Base-by-base conservation (phyloP, 2,888 invertebrate genomes). In the Hydroisotoma schaefferi region DNA sequence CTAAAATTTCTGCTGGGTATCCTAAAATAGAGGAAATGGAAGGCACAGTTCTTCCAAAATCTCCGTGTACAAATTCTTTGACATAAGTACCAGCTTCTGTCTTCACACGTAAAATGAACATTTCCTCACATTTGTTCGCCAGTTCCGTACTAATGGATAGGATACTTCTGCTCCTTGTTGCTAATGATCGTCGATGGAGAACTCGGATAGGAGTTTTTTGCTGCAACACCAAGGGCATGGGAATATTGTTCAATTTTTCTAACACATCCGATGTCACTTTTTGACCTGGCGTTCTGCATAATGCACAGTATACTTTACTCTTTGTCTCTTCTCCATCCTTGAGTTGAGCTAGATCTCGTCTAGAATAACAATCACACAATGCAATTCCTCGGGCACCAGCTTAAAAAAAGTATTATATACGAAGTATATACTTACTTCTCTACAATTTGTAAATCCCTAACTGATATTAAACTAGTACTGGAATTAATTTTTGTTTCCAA, bases 41-140 rank as follows among this genome's bases (percentile, higher is more conserved):
- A 0, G 98, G 98, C 10, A 75, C 76, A 0, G 94, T 94, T 70
- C 98, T 81, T 1, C 91, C 89, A 76, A 95, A 88, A 80, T 99
- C 98, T 2, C 97, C 93, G 78, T 98, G 94, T 22, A 92, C 89
- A 80, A 98, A 91, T 80, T 99, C 98, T 79, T 99, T 99, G 1
- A 99, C 85, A 76, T 99, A 99, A 38, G 94, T 93, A 43, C 95
- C 95, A 10, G 95, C 95, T 75, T 92, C 88, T 0, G 93, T 90
- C 51, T 82, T 83, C 22, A 94, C 72, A 61, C 83, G 81, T 27
- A 94, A 74, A 48, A 82, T 79, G 73, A 94, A 84, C 18, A 75
- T 70, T 61, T 76, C 59, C 43, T 55, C 47, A 15, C 59, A 56
- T 22, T 69, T 61, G 26, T 61, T 79, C 4, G 85, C 78, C 0